A percentile compares a stretch with the other conserved stretches of the same genome.
phyloP scores from a whole-genome alignment of 2,797 vertebrate genomes.

The Ptychadena robeensis region DNA sequence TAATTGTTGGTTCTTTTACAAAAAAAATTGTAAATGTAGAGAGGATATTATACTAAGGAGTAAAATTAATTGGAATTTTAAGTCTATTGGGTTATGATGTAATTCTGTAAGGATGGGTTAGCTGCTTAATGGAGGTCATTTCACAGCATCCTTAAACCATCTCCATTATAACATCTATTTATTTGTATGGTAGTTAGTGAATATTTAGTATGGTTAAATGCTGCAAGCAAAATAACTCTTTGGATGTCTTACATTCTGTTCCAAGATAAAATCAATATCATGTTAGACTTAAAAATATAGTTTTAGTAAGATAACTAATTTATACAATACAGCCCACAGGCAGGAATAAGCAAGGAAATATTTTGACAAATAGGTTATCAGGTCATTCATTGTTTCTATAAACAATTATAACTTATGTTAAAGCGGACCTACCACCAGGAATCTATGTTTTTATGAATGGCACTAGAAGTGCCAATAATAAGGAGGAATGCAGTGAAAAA shows the following conservation, averaged over 20 bases:
- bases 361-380: background rate
- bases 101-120: slow-evolving; percentile 1
- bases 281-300: slow-evolving; percentile 10
- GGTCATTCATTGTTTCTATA: background rate
- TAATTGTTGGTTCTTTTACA: no score
- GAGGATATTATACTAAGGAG: background rate
- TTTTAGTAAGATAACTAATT: slow-evolving; percentile 18
- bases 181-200: slow-evolving; percentile 31
- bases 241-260: slow-evolving; percentile 35
- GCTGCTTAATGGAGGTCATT: slow-evolving; percentile 4
- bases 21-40: no score
- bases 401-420: background rate
- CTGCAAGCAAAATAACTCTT: slow-evolving; percentile 19
- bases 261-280: slow-evolving; percentile 36
- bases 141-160: background rate
- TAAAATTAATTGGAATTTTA: slow-evolving; percentile 6
- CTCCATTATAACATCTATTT: background rate
- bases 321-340: slow-evolving; percentile 8
- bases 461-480: no score
- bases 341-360: background rate
- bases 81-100: background rate
- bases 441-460: no score
- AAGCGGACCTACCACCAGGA: no score
- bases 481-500: no score
- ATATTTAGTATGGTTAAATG: slow-evolving; percentile 39